Evolutionary conservation across 2,113 vertebrate genomes (phyloP), one percentile per base, ranked within the genome.

Genomic region (Carlito syrichta): DNA sequence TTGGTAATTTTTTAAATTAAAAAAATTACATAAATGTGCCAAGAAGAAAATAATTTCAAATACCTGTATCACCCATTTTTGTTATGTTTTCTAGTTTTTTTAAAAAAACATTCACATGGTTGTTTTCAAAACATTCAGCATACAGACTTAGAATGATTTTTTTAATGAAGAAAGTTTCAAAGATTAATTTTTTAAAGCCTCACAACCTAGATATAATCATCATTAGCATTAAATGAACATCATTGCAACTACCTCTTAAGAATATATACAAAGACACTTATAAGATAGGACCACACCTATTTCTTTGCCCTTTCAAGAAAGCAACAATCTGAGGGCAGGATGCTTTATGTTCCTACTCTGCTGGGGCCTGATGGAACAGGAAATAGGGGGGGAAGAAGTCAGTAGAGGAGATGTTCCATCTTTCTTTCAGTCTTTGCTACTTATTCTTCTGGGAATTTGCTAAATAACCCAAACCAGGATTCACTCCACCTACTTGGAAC

Each of bases 11-110:
- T 79, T 86, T 2, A 14, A 58, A 74, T 22, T 88, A 6, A 78
- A 85, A 89, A 62, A 77, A 38, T 90, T 81, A 71, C 19, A 71
- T 25, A 91, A 93, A 50, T 50, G 16, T 66, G 81, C 2, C 43
- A 92, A 82, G 63, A 58, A 94, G 58, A 94, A 95, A 93, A 86
- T 58, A 69, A 85, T 58, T 60, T 52, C 56, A 90, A 74, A 83
- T 84, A 74, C 45, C 50, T 45, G 48, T 38, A 63, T 40, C 48
- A 69, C 2, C 45, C 22, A 62, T 54, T 92, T 85, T 43, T 56
- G 71, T 56, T 58, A 27, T 23, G 60, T 81, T 77, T 54, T 81
- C 32, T 71, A 40, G 25, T 68, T 92, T 66, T n/a, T 89, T 93
- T 35, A 66, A 86, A 50, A 66, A 85, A 78, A 83, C 56, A 58